Percentiles rank a stretch among this genome's conserved stretches.
Conservation (phyloP, 2,797 vertebrate genomes). For the Dromococcyx pavoninus region DNA sequence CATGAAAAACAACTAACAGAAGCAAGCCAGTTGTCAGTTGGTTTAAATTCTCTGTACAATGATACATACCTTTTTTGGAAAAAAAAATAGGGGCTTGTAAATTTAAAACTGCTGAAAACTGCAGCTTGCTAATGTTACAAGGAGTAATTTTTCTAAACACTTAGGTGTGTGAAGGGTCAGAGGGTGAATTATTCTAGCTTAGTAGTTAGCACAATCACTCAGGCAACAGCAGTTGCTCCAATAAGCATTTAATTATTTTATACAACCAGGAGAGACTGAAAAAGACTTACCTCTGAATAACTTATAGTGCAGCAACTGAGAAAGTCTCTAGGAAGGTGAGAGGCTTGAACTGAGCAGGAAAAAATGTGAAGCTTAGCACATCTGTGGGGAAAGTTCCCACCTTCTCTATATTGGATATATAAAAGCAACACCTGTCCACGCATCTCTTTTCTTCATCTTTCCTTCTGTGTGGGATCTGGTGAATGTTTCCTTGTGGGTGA, state of each 20-base stretch:
- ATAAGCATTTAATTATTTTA: conserved; percentile 14
- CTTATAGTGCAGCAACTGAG: neutral
- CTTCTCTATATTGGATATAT: neutral
- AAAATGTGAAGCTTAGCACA: neutral
- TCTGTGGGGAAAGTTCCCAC: neutral
- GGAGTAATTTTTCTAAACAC: neutral
- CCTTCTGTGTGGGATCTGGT: neutral
- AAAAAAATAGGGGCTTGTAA: neutral
- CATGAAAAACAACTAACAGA: conserved; percentile 6
- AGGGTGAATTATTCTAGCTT: neutral
- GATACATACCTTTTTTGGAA: neutral
- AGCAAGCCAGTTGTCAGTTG: neutral
- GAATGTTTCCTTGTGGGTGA: neutral
- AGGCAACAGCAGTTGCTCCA: neutral
- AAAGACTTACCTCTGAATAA: neutral
- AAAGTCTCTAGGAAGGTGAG: neutral
- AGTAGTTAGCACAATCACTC: neutral
- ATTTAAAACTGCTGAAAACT: conserved; percentile 52
- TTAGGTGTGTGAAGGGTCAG: neutral
- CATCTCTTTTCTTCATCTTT: neutral
- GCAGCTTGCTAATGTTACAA: neutral
- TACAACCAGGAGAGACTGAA: neutral
- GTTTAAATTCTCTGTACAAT: neutral
- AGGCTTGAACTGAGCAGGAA: neutral
- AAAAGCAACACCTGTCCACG: neutral